These are phyloP conservation scores for Himalopsyche japonica DNA, from an alignment of 2,888 invertebrate genomes.

Conservation along the genomic window DNA sequence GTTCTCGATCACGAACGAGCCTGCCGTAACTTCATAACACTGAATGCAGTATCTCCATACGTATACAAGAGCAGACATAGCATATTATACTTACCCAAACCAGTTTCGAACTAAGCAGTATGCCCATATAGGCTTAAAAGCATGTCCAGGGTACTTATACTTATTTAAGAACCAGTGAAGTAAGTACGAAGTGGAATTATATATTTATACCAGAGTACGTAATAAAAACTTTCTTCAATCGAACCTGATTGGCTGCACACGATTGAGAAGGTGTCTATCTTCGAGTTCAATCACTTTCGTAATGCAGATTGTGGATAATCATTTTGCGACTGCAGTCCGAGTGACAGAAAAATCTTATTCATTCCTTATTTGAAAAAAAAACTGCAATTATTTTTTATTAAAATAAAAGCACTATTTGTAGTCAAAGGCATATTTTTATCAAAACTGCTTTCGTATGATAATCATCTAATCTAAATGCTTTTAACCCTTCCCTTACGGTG, in stretches of 20 bases:
- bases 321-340: no score
- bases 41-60: not conserved
- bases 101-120: not conserved
- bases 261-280: not conserved
- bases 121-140: not conserved
- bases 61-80: not conserved
- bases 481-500: no score
- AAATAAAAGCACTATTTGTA: no score
- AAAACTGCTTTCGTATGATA: no score
- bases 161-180: not conserved
- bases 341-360: no score
- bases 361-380: no score
- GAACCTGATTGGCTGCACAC: not conserved
- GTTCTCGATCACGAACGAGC: not conserved
- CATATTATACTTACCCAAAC: not conserved
- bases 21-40: not conserved
- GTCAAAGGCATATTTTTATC: no score
- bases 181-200: not conserved
- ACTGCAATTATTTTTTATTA: no score
- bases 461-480: no score
- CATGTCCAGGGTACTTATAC: not conserved
- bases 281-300: not conserved
- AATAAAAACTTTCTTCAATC: not conserved
- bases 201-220: not conserved
- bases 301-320: not conserved